phyloP scores from a whole-genome alignment of 2,888 invertebrate genomes.

The Eupithecia pulchellata region DNA sequence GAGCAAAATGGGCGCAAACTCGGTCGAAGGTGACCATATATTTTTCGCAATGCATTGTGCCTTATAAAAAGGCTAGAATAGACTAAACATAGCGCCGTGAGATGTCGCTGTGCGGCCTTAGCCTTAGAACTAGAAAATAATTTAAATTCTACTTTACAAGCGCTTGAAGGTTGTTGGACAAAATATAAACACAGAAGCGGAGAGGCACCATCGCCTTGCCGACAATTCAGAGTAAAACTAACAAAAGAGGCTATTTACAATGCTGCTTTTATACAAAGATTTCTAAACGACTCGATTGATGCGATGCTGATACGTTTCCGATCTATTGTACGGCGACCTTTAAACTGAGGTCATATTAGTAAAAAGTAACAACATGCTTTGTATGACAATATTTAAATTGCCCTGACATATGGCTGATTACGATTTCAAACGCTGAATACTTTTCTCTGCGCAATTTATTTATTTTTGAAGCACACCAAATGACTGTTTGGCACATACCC shows the following conservation, averaged over 20 bases:
- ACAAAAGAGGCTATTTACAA: background rate
- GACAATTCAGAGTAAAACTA: background rate
- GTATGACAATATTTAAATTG: background rate
- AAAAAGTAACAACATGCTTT: background rate
- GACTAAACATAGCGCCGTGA: background rate
- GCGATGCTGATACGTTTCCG: background rate
- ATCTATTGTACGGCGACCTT: background rate
- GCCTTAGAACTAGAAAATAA: background rate
- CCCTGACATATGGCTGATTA: background rate
- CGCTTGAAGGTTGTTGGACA: background rate
- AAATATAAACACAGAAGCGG: too few species aligned
- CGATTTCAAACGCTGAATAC: constrained; percentile 1
- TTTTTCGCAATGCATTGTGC: background rate
- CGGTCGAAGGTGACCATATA: background rate
- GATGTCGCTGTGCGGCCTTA: background rate
- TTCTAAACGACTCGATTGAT: background rate
- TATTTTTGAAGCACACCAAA: constrained; percentile 28
- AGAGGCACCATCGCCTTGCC: too few species aligned
- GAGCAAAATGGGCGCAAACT: background rate
- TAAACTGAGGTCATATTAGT: background rate
- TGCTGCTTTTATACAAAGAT: background rate
- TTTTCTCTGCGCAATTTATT: constrained; percentile 34
- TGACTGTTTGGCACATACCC: constrained; percentile 25
- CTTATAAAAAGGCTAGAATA: background rate
- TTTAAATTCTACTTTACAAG: background rate